Base-by-base conservation (phyloP, 2,888 invertebrate genomes). In the Acleris holmiana region DNA sequence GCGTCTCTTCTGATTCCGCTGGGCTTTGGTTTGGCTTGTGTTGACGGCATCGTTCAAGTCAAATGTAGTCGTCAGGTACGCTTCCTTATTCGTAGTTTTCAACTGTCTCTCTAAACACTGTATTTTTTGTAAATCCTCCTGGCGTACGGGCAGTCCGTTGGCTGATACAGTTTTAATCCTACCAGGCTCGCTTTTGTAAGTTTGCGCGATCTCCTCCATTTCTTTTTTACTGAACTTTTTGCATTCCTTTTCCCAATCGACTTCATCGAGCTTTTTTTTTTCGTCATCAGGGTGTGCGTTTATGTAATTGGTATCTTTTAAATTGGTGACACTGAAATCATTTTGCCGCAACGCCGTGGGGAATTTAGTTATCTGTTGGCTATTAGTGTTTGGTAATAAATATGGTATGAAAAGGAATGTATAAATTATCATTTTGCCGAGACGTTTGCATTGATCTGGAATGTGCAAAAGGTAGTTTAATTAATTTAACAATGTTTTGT, bases 91-190 rank as follows among this genome's bases (percentile, higher is more conserved):
- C 25, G 29, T 50, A 17, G 21, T 25, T 18, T 56, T 35, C 53
- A 49, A 41, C 61, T 56, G 53, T 46, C 65, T 69, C 19, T 57
- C 62, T 6, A 68, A 67, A 69, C 88, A 85, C n/a, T 72, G 69
- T 7, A 76, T 67, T 17, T 53, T 61, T 23, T 59, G 35, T 6
- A 80, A 48, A 3, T 85, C 83, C 0, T 73, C 68, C 41, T 71
- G 63, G 17, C 79, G 69, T 8, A 74, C 69, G 0, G 79, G 75
- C 25, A 88, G 47, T 1, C 83, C 57, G 15, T 84, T 71, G 0
- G 83, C 74, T 0, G 83, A 83, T 0, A 89, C 88, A 56, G 68
- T 88, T 25, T 85, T 66, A 0, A 88, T 74, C 7, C 76, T 65
- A 0, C 80, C 76, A 0, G 75, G 84, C 21, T 89, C 89, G 17